A percentile compares a stretch with the other conserved stretches of the same genome.
phyloP scores from a whole-genome alignment of 1,140 invertebrate genomes.

The Oryctes rhinoceros region DNA sequence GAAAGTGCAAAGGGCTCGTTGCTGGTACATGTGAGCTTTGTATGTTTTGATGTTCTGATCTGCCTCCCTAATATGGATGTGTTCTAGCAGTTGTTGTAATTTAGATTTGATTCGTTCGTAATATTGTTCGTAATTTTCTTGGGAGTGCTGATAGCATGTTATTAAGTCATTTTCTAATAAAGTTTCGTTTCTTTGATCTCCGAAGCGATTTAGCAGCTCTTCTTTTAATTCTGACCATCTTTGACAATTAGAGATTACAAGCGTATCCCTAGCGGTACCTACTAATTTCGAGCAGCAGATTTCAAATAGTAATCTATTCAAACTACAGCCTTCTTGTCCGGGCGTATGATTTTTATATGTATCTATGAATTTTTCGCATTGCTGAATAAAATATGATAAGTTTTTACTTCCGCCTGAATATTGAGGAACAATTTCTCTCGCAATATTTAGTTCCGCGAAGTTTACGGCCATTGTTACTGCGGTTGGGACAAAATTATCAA shows the following conservation, averaged over 20 bases:
- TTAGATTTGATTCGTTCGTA: background rate
- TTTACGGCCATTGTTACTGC: no score
- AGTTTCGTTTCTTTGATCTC: slow-evolving; percentile 30
- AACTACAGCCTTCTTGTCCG: background rate
- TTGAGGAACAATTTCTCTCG: no score
- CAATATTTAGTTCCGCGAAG: no score
- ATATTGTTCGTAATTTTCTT: background rate
- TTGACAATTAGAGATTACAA: background rate
- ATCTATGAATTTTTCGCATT: slow-evolving; percentile 39
- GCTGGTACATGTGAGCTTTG: background rate
- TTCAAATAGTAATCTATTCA: background rate
- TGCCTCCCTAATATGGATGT: background rate
- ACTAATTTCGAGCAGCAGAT: background rate
- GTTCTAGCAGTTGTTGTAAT: background rate
- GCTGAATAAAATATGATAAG: slow-evolving; percentile 31
- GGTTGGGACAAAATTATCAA: no score
- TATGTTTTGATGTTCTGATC: background rate
- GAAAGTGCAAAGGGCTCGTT: background rate
- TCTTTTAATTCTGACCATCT: background rate
- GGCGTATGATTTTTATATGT: background rate
- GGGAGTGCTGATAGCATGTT: slow-evolving; percentile 37
- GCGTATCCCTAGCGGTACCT: background rate
- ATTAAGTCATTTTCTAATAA: slow-evolving; percentile 39
- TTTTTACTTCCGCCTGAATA: no score
- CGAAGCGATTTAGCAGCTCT: slow-evolving; percentile 5